These are phyloP conservation scores for Ormyrus rosae DNA, from an alignment of 2,888 invertebrate species.

Conservation along the genomic window DNA sequence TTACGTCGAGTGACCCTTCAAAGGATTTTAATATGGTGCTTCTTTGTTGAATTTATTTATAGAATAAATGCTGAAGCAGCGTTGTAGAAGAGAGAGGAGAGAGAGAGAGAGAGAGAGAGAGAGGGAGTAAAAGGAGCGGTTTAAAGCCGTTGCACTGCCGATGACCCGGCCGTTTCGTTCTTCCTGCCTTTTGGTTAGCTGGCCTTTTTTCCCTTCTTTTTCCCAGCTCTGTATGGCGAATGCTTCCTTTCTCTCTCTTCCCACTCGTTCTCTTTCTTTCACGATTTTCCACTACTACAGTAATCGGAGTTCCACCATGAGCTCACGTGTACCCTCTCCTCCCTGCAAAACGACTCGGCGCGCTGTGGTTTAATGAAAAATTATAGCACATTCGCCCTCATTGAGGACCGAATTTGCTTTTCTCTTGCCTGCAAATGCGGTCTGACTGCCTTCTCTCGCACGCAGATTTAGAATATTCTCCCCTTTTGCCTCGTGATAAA, in stretches of 20 bases:
- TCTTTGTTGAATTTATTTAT: conserved; percentile 25
- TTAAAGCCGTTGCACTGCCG: conserved; percentile 9
- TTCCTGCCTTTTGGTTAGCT: conserved; percentile 15
- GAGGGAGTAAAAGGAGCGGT: conserved; percentile 17
- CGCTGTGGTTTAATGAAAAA: conserved; percentile 47
- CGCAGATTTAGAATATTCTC: conserved; percentile 38
- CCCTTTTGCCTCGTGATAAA: not conserved
- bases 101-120: not conserved
- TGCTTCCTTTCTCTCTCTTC: not conserved
- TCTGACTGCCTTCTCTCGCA: not conserved
- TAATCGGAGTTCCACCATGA: conserved; percentile 31
- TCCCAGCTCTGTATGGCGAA: not conserved
- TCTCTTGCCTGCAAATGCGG: conserved; percentile 9
- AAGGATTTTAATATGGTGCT: conserved; percentile 2
- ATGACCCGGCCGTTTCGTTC: conserved; percentile 27
- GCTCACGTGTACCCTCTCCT: conserved; percentile 12
- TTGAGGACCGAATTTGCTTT: conserved; percentile 20
- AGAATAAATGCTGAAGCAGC: conserved; percentile 1
- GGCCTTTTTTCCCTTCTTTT: not conserved
- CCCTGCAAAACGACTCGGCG: conserved; percentile 24
- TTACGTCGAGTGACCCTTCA: not conserved
- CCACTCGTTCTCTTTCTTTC: conserved; percentile 2
- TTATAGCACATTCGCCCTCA: conserved; percentile 41
- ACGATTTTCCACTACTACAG: conserved; percentile 28
- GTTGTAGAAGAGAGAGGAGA: no score